A percentile compares a stretch with the other conserved stretches of the same genome.
phyloP scores from a whole-genome alignment of 2,797 vertebrate species.

The Pteronotus mesoamericanus region DNA sequence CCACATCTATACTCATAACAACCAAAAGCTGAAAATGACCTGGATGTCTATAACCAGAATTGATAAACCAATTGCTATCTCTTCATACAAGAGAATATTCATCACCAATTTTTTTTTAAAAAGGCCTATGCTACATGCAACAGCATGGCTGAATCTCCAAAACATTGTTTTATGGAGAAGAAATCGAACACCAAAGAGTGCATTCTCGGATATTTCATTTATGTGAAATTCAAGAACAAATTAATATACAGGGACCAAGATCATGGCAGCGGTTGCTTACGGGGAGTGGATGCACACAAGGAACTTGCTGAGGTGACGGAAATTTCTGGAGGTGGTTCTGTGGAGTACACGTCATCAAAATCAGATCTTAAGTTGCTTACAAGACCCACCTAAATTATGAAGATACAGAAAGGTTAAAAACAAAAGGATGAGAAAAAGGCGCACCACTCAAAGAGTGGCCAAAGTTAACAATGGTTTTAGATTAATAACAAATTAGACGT shows the following conservation, averaged over 20 bases:
- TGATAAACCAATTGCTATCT: background rate
- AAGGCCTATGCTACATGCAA: background rate
- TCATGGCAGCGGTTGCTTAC: background rate
- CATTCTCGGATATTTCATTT: background rate
- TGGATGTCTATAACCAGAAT: background rate
- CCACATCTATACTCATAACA: background rate
- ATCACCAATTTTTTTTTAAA: background rate
- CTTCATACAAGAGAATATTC: background rate
- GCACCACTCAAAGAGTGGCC: background rate
- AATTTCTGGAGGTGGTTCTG: background rate
- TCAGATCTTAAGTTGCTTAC: background rate
- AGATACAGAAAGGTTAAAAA: background rate
- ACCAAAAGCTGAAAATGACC: background rate
- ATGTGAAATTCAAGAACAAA: background rate
- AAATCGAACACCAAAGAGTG: background rate
- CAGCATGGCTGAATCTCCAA: background rate
- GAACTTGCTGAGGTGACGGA: background rate
- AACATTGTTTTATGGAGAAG: background rate
- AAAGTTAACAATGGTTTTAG: background rate
- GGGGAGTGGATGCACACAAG: background rate
- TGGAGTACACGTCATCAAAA: background rate
- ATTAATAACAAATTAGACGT: background rate
- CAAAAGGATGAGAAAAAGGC: background rate
- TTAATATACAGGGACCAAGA: background rate
- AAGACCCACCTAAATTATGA: background rate